Conservation (phyloP, 2,113 vertebrate species). For the Sceloporus tristichus region DNA sequence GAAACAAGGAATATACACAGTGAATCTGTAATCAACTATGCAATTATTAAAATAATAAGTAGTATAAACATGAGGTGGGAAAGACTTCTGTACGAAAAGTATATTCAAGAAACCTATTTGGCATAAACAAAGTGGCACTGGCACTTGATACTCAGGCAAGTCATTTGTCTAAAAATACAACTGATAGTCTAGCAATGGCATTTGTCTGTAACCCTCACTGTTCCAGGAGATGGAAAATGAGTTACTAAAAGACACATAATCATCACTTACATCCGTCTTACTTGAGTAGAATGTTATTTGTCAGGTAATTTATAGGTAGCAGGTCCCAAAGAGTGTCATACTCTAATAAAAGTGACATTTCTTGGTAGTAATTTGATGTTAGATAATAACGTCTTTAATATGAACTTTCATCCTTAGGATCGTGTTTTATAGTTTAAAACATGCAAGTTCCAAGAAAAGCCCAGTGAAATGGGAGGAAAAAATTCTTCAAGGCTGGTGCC, state of each 20-base stretch:
- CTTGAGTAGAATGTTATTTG: constrained; percentile 46
- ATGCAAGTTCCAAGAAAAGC: constrained; percentile 18
- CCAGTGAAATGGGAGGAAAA: constrained; percentile 25
- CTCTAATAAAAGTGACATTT: constrained; percentile 48
- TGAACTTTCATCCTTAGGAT: constrained; percentile 46
- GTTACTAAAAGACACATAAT: constrained; percentile 35
- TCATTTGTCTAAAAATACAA: constrained; percentile 74
- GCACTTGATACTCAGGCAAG: constrained; percentile 57
- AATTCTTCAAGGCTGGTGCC: not conserved
- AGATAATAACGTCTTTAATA: constrained; percentile 48
- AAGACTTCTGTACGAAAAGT: constrained; percentile 48
- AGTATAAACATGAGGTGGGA: not conserved
- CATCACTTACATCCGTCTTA: constrained; percentile 37
- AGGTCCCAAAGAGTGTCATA: constrained; percentile 46
- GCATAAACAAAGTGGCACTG: constrained; percentile 56
- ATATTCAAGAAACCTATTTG: constrained; percentile 54
- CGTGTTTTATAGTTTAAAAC: constrained; percentile 45
- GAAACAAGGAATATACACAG: constrained; percentile 42
- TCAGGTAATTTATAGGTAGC: constrained; percentile 28
- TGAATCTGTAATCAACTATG: not conserved
- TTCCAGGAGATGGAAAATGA: constrained; percentile 56
- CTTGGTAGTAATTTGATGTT: constrained; percentile 47
- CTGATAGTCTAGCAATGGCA: constrained; percentile 55
- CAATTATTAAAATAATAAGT: constrained; percentile 49
- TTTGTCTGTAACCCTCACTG: constrained; percentile 63